Evolutionary conservation across 37 sponge, comb jelly and placozoan genomes (phyloP).

Genomic region (Cliona cf. orientalis): DNA sequence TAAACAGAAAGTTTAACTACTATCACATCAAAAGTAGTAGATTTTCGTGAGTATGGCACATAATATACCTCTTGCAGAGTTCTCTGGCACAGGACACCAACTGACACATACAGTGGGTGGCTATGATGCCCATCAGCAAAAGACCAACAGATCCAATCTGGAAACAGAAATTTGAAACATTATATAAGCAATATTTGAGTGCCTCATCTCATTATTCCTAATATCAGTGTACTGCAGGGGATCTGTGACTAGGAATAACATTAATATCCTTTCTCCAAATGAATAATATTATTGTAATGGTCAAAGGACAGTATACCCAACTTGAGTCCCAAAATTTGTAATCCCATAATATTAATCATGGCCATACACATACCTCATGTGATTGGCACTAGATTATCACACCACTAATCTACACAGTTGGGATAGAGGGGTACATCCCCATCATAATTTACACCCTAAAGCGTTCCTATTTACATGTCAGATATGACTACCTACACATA

Average conservation of each 20-base stretch:
- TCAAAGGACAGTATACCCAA: too few relatives aligned
- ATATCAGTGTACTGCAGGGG: not conserved
- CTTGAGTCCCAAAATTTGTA: too few relatives aligned
- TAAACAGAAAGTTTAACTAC: conserved; percentile 10
- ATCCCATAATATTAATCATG: too few relatives aligned
- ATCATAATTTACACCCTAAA: too few relatives aligned
- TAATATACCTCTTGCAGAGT: conserved; percentile 24
- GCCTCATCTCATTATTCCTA: not conserved
- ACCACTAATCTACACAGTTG: too few relatives aligned
- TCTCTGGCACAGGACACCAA: conserved; percentile 35
- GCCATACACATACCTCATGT: too few relatives aligned
- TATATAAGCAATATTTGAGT: not conserved
- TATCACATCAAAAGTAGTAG: not conserved
- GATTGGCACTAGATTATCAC: not conserved
- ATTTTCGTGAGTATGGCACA: not conserved
- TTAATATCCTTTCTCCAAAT: not conserved
- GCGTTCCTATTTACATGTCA: too few relatives aligned
- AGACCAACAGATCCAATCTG: conserved; percentile 65
- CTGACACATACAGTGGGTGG: conserved; percentile 84
- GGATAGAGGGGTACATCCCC: too few relatives aligned
- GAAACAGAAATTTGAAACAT: not conserved
- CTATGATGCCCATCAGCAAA: conserved; percentile 71
- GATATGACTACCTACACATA: conserved; percentile 38
- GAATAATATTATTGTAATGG: too few relatives aligned
- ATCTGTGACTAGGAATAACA: not conserved